Evolutionary conservation across 2,113 vertebrate species (phyloP), one percentile per base, ranked within the genome.

Genomic region (Fregetta grallaria): DNA sequence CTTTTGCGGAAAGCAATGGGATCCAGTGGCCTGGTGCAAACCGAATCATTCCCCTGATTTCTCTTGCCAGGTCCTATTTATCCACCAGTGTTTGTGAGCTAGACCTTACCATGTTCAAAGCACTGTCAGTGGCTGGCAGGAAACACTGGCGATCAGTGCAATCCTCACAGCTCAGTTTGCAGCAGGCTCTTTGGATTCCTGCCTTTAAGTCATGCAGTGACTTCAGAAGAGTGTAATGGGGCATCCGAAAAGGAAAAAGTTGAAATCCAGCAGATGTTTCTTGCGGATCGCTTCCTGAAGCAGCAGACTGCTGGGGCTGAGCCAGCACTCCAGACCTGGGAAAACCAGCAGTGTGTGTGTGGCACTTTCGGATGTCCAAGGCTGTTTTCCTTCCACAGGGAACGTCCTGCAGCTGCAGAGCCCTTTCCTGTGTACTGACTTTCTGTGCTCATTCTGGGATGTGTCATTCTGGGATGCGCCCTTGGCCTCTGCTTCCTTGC

Each of bases 231-330:
- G 21, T 10, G 16, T 59, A 94, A 72, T 1, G 0, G 66, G 87
- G 49, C 76, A 92, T 61, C 91, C 56, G 62, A 81, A 83, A 84
- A 81, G 61, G 38, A 89, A 93, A 32, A 89, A 65, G 65, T 15
- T 87, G 83, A 94, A 81, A 75, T 81, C 77, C 81, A 94, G 68
- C 65, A 91, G 80, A 75, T 75, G 70, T 90, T 96, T 87, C 93
- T 94, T 3, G 1, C 36, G 59, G 56, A 67, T 74, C 56, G 65
- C 47, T 44, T 91, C 83, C 56, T 73, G 86, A 71, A 92, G 80
- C 79, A 77, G 91, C 79, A 91, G 38, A 16, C 32, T 84, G 52
- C 73, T 89, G 93, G 73, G 93, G 44, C 76, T 66, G 55, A 77
- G 86, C 79, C 93, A 92, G 86, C 72, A 40, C 86, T 74, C 80